Evolutionary conservation across 2,797 vertebrate species (phyloP).

Genomic region (Loris lydekkerianus): DNA sequence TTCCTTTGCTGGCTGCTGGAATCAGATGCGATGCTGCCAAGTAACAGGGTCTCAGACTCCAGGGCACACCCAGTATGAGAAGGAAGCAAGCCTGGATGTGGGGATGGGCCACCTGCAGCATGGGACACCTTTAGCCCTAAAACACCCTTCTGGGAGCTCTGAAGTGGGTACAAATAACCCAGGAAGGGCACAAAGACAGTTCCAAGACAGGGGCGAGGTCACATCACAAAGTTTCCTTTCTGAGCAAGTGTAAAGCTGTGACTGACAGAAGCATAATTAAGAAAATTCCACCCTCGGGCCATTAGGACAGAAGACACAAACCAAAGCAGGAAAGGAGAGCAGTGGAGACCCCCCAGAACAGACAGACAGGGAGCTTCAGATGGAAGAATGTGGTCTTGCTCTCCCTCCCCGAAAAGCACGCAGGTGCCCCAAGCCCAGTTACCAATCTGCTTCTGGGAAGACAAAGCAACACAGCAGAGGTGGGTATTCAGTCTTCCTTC

Average conservation of each 20-base stretch:
- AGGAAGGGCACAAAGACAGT: background rate
- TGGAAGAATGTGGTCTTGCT: background rate
- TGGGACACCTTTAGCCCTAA: background rate
- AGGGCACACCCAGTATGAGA: background rate
- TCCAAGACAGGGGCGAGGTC: background rate
- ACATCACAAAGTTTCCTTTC: slow-evolving; percentile 38
- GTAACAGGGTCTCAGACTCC: background rate
- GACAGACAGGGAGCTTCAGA: background rate
- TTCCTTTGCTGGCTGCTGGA: background rate
- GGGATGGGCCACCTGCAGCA: background rate
- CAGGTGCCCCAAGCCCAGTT: background rate
- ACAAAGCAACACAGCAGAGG: background rate
- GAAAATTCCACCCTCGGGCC: background rate
- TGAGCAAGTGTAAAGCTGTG: slow-evolving; percentile 4
- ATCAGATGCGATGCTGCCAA: background rate
- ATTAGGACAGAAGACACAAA: slow-evolving; percentile 6
- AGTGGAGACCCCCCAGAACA: background rate
- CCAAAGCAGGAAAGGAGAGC: background rate
- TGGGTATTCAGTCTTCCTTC: background rate
- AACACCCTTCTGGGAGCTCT: background rate
- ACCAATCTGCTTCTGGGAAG: background rate
- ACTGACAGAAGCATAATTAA: slow-evolving; percentile 8
- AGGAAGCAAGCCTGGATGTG: background rate
- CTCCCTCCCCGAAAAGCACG: background rate
- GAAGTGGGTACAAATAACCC: background rate